A percentile compares a stretch with the other conserved stretches of the same genome.
These are phyloP conservation scores for Napeogenes sylphis DNA, from an alignment of 2,888 invertebrate genomes.

Conservation along the genomic window DNA sequence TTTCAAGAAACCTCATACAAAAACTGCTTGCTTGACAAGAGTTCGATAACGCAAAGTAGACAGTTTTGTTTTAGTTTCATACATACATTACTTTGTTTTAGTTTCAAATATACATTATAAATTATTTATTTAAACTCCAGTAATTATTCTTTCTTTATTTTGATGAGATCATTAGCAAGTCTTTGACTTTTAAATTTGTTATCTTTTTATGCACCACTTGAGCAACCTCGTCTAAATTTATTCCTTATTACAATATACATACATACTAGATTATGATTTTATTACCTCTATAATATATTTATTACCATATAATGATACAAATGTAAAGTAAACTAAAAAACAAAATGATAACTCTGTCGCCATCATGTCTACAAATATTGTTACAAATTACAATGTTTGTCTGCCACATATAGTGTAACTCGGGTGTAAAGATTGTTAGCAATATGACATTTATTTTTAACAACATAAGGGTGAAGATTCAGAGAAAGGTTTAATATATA, in stretches of 20 bases:
- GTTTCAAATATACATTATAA: not conserved
- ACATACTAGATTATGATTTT: too few relatives aligned
- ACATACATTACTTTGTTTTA: too few relatives aligned
- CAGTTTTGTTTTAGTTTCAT: not conserved
- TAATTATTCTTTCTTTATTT: not conserved
- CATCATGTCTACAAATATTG: constrained; percentile 28
- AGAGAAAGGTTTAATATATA: not conserved
- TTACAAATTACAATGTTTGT: constrained; percentile 18
- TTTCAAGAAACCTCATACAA: too few relatives aligned
- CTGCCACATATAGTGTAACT: constrained; percentile 6
- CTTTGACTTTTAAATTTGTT: constrained; percentile 27
- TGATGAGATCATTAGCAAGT: constrained; percentile 38
- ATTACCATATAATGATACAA: not conserved
- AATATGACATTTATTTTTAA: not conserved
- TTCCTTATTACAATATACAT: too few relatives aligned
- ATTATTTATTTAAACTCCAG: not conserved
- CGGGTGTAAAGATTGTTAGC: not conserved
- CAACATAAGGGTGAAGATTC: not conserved
- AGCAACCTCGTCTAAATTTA: not conserved
- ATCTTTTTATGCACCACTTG: not conserved
- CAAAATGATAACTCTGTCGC: constrained; percentile 30
- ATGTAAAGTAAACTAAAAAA: constrained; percentile 7
- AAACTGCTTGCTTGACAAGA: too few relatives aligned
- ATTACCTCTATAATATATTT: too few relatives aligned
- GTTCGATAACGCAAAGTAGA: too few relatives aligned